Evolutionary conservation across 1,140 invertebrate species (phyloP).

Genomic region (Anoplolepis gracilipes): DNA sequence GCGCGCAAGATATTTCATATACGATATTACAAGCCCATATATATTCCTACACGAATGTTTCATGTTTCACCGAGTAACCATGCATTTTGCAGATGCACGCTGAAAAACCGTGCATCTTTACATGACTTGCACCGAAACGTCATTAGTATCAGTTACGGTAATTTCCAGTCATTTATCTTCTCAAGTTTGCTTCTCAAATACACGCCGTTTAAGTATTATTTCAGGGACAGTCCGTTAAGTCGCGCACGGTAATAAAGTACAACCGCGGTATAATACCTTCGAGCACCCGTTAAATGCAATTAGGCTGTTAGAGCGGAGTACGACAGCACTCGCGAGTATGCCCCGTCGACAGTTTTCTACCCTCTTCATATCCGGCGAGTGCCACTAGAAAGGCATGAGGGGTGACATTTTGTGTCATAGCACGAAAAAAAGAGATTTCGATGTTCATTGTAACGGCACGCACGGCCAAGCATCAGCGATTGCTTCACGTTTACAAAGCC

Average conservation of each 20-base stretch:
- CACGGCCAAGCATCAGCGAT: slow-evolving; percentile 57
- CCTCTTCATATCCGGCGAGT: slow-evolving; percentile 59
- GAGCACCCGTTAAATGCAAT: slow-evolving; percentile 76
- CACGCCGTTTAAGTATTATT: neutral
- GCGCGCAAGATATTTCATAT: neutral
- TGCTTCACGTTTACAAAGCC: neutral
- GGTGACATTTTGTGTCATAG: slow-evolving; percentile 38
- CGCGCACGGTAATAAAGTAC: neutral
- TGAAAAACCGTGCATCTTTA: slow-evolving; percentile 9
- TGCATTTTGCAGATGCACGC: neutral
- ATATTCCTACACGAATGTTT: slow-evolving; percentile 45
- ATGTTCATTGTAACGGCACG: slow-evolving; percentile 75
- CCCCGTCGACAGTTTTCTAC: slow-evolving; percentile 64
- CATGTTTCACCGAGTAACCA: slow-evolving; percentile 8
- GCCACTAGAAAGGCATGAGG: slow-evolving; percentile 57
- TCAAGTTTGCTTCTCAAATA: neutral
- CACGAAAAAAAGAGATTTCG: slow-evolving; percentile 69
- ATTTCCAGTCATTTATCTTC: slow-evolving; percentile 22
- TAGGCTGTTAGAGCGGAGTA: slow-evolving; percentile 67
- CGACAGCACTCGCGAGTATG: slow-evolving; percentile 58
- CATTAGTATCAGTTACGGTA: slow-evolving; percentile 41
- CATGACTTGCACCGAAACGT: neutral
- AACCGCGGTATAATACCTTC: slow-evolving; percentile 41
- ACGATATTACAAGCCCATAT: slow-evolving; percentile 21
- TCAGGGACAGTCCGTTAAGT: neutral